Base-by-base conservation (phyloP, 2,113 vertebrate genomes). In the Clarias batrachus region DNA sequence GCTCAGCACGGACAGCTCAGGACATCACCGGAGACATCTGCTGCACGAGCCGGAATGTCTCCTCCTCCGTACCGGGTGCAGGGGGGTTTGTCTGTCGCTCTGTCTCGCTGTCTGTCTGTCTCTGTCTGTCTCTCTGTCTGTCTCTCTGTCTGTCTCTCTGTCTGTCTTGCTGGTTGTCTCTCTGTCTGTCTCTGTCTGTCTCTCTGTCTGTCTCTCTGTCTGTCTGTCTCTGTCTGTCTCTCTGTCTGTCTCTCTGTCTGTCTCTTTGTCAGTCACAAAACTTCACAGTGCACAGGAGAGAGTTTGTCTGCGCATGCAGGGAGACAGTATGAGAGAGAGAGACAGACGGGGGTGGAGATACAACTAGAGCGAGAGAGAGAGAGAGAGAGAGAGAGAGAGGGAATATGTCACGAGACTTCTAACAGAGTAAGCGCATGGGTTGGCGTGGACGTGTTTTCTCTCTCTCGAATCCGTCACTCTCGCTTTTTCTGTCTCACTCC, bases 381-480 rank as follows among this genome's bases (percentile, higher is more conserved):
- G 66, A 81, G 33, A 25, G 60, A 33, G 70, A 68, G 27, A 68
- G 66, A 70, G 66, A 48, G 66, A 81, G 33, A 25, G 60, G n/a
- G 70, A 23, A 79, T 63, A 19, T 86, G 84, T 83, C 87, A 71
- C 60, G 68, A 80, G 10, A 85, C 73, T 14, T 33, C 57, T 92
- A 90, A 92, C 84, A 65, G 88, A 92, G 89, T 92, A 91, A 93
- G 89, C 88, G 57, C 91, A 92, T 91, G 93, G 92, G 92, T 94
- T 93, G 93, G 86, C 81, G 92, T 92, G 92, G 90, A 93, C 92
- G 93, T 92, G 91, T 88, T 70, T 1, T 70, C 66, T 33, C 14
- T 37, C 27, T 70, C 27, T 70, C 5, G 8, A 4, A 8, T 63
- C 62, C 25, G 4, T 9, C 48, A 48, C 48, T 48, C 6, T 70